A percentile compares a stretch with the other conserved stretches of the same genome.
Evolutionary conservation across 2,113 vertebrate genomes (phyloP).

Genomic region (Tringa solitaria): DNA sequence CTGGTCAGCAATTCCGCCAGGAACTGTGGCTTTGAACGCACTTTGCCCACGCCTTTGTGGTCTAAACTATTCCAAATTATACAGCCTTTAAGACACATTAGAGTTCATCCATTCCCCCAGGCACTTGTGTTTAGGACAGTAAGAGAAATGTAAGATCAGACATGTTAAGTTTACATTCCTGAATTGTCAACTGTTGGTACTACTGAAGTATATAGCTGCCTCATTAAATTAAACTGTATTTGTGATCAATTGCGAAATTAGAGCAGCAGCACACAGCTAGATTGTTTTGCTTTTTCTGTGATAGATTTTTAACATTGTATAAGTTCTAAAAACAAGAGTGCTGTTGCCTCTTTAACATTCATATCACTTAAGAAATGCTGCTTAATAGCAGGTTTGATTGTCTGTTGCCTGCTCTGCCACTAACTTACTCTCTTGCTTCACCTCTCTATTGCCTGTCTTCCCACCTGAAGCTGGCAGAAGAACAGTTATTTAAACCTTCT

Average conservation of each 20-base stretch:
- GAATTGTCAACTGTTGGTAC: background rate
- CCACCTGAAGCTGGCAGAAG: background rate
- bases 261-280: background rate
- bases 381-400: background rate
- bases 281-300: background rate
- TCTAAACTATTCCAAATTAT: background rate
- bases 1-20: background rate
- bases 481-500: background rate
- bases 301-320: background rate
- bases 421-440: background rate
- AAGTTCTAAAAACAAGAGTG: background rate
- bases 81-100: background rate
- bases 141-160: background rate
- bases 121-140: background rate
- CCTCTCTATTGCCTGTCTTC: background rate
- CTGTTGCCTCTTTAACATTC: background rate
- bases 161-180: background rate
- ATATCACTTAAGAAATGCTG: background rate
- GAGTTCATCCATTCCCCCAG: background rate
- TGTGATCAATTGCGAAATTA: background rate
- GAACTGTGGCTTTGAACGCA: background rate
- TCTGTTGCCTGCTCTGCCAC: background rate
- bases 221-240: background rate
- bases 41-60: background rate
- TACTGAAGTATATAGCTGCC: background rate